phyloP scores from a whole-genome alignment of 2,113 vertebrate genomes.

The Pitta sordida region DNA sequence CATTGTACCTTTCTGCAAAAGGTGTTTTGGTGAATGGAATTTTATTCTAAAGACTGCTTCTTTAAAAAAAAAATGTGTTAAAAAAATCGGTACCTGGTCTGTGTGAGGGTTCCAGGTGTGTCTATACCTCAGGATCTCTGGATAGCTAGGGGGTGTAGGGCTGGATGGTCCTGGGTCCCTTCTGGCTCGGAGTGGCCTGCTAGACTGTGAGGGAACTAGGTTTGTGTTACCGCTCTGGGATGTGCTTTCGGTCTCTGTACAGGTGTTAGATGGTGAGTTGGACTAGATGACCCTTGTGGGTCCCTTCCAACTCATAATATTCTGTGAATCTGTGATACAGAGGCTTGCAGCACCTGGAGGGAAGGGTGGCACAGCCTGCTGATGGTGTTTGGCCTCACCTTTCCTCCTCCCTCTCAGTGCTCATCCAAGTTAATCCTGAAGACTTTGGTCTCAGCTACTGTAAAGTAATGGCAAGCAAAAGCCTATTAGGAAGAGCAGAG shows the following conservation, averaged over 20 bases:
- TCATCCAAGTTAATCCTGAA: neutral
- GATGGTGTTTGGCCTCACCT: neutral
- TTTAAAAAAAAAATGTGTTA: too few relatives aligned
- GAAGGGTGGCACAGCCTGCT: neutral
- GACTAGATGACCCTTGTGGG: too few relatives aligned
- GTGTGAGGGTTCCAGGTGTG: neutral
- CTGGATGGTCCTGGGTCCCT: too few relatives aligned
- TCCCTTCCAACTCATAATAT: too few relatives aligned
- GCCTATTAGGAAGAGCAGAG: neutral
- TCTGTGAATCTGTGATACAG: too few relatives aligned
- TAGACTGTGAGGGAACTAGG: too few relatives aligned
- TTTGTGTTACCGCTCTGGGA: too few relatives aligned
- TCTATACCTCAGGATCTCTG: neutral
- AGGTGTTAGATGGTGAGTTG: too few relatives aligned
- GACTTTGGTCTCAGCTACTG: neutral
- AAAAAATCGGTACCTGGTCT: accelerated
- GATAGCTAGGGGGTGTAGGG: too few relatives aligned
- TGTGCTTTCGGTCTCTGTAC: too few relatives aligned
- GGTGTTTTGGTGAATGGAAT: neutral
- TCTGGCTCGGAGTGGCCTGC: too few relatives aligned
- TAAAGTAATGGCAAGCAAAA: neutral
- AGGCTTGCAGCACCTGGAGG: neutral
- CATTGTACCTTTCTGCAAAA: neutral
- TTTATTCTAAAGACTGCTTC: neutral
- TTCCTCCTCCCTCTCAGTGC: neutral